Conservation (phyloP, 2,888 invertebrate species). For the Hypena proboscidalis region DNA sequence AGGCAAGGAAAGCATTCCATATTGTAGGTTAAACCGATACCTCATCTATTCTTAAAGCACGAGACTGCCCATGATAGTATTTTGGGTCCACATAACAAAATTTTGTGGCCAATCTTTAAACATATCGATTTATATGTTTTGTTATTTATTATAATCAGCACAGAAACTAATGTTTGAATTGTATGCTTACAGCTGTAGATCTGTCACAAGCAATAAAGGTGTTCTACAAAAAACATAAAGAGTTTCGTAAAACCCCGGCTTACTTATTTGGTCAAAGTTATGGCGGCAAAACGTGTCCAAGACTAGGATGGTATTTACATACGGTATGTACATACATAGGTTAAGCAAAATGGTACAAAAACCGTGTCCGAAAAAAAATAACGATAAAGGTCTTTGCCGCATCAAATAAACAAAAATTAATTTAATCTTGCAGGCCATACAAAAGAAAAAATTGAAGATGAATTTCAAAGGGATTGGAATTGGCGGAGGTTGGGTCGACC, state of each 20-base stretch:
- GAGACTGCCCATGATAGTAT: no score
- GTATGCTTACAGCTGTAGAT: constrained; percentile 86
- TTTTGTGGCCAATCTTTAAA: no score
- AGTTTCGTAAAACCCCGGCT: constrained; percentile 89
- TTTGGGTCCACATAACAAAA: no score
- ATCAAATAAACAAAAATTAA: neutral
- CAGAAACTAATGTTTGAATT: neutral
- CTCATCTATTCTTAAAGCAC: no score
- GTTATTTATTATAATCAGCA: neutral
- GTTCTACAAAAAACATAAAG: constrained; percentile 88
- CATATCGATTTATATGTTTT: no score
- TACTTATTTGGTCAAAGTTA: constrained; percentile 96
- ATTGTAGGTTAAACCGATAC: no score
- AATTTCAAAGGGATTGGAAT: constrained; percentile 78
- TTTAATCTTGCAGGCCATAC: constrained; percentile 63
- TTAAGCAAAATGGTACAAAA: constrained; percentile 6
- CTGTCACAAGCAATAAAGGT: constrained; percentile 88
- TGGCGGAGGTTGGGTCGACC: constrained; percentile 77
- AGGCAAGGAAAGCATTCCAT: no score
- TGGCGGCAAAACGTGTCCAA: constrained; percentile 94
- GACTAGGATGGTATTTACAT: constrained; percentile 68
- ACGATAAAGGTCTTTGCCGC: no score
- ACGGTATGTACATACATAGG: constrained; percentile 53
- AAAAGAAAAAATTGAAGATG: constrained; percentile 69
- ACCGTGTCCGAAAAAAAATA: no score